Evolutionary conservation across 2,888 invertebrate genomes (phyloP), one percentile per base, ranked within the genome.

Genomic region (Phymatocera aterrima): DNA sequence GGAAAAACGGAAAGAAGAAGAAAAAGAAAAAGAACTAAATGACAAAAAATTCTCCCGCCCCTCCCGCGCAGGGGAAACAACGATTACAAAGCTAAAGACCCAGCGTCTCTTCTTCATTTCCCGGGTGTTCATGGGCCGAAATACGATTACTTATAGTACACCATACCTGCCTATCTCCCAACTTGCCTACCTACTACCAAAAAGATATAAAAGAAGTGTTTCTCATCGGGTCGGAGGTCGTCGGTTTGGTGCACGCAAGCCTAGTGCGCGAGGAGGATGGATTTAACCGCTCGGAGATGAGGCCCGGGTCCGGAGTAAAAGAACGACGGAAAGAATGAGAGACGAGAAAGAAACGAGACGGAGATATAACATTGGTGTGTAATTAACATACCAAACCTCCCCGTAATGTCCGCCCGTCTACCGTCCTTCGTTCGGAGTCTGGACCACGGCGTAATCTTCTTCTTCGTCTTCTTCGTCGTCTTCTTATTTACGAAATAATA

Each of bases 311-410:
- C 61, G 37, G 65, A 77, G 70, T 18, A 46, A 48, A 21, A 34
- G n/a, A 34, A 40, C 51, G 48, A 57, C 21, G 21, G 77, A 64
- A 24, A 70, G 37, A 24, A 61, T 15, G 46, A 64, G 43, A 80
- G 77, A 77, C 70, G 78, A 81, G 82, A 78, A 81, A 77, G 80
- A 80, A n/a, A 72, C 79, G 79, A 81, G 82, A 83, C 82, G 86
- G 40, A 57, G 46, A n/a, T n/a, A n/a, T 48, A 84, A 87, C 86
- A 87, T 87, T 85, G 87, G 86, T 84, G 88, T 89, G 88, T 90
- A 90, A 90, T 90, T 90, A 90, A 90, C 90, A 90, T 90, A 90
- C 90, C 90, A 87, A 90, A 87, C 87, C 86, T 85, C 83, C 83
- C 84, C 82, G 84, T 84, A 85, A 87, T 64, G 79, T 79, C 61